phyloP scores from a whole-genome alignment of 2,888 invertebrate genomes.

The Ellobium chinense region DNA sequence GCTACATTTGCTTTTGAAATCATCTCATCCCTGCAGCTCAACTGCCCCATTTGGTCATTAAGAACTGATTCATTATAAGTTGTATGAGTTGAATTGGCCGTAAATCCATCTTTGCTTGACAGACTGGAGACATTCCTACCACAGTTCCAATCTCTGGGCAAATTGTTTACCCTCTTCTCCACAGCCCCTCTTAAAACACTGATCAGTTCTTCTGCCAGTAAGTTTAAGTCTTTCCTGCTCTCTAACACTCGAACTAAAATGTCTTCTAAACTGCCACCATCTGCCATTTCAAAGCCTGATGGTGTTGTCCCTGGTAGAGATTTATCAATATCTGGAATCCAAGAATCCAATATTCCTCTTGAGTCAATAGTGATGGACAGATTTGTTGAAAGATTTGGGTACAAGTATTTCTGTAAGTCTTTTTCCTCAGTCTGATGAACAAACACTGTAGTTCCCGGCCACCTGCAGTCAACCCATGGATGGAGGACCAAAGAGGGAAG shows the following conservation, averaged over 20 bases:
- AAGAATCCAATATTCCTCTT: neutral
- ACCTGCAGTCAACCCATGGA: slow-evolving; percentile 69
- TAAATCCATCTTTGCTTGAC: neutral
- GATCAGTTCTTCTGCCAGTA: slow-evolving; percentile 68
- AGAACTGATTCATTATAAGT: neutral
- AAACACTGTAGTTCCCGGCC: slow-evolving; percentile 60
- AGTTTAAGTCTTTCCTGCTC: slow-evolving; percentile 46
- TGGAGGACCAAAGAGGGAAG: slow-evolving; percentile 58
- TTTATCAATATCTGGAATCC: slow-evolving; percentile 31
- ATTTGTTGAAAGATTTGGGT: neutral
- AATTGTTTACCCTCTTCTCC: slow-evolving; percentile 63
- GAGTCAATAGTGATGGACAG: neutral
- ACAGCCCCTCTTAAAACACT: slow-evolving; percentile 73
- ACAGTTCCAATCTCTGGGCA: slow-evolving; percentile 46
- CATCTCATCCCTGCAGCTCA: neutral
- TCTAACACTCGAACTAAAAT: neutral
- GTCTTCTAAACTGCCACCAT: neutral
- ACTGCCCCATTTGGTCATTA: neutral
- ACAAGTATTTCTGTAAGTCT: neutral
- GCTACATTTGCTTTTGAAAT: slow-evolving; percentile 83
- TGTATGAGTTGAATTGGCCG: no score
- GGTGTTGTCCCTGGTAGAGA: neutral
- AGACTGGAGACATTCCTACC: neutral
- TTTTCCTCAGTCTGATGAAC: slow-evolving; percentile 41
- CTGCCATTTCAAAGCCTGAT: neutral